Conservation (phyloP, 2,113 vertebrate genomes). For the Apistogramma diplotaenia region DNA sequence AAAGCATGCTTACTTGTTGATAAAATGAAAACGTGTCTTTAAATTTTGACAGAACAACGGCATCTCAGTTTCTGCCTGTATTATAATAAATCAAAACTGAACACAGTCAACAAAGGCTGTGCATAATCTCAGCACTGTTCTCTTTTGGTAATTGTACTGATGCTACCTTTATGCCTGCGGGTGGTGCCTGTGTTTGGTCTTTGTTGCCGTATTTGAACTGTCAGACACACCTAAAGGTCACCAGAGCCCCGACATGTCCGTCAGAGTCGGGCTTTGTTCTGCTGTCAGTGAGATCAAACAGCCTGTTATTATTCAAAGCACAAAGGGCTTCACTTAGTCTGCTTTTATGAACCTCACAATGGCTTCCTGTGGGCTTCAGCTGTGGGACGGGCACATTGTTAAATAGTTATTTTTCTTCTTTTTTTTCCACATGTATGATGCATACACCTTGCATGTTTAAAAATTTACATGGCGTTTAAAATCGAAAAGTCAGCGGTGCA, state of each 20-base stretch:
- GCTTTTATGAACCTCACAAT: conserved; percentile 4
- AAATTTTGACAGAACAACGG: background rate
- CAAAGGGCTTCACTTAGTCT: conserved; percentile 1
- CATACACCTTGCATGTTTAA: background rate
- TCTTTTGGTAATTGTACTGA: background rate
- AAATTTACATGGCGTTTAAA: background rate
- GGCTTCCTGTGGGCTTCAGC: background rate
- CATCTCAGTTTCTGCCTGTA: background rate
- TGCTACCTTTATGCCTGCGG: background rate
- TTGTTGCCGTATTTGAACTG: conserved; percentile 28
- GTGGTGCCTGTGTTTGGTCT: conserved; percentile 1
- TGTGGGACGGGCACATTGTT: background rate
- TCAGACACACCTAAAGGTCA: conserved; percentile 52
- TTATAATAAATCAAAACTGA: background rate
- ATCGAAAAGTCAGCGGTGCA: background rate
- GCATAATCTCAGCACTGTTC: background rate
- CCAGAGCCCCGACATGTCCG: conserved; percentile 18
- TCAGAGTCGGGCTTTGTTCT: conserved; percentile 23
- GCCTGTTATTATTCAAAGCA: conserved; percentile 2
- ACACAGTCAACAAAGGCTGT: background rate
- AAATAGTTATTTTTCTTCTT: background rate
- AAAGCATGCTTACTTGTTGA: background rate
- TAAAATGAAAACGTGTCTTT: background rate
- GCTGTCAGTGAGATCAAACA: conserved; percentile 30
- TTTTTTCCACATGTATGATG: background rate